Evolutionary conservation across 53 echinoderm and acorn worm genomes (phyloP), one percentile per base, ranked within the genome.

Genomic region (Pentamera pediparva): DNA sequence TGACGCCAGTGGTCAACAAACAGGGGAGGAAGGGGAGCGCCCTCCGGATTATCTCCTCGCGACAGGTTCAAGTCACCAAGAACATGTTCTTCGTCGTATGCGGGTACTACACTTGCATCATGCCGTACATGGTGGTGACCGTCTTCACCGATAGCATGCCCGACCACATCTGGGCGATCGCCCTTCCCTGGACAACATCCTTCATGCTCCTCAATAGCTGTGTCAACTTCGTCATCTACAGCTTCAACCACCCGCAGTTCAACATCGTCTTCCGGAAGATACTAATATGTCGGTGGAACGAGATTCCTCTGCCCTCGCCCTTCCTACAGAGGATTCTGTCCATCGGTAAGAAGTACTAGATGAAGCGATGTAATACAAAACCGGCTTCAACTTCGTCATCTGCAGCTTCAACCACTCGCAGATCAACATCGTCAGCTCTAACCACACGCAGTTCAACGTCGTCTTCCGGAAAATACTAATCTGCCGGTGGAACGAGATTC

Each of bases 31-130:
- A 51, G 73, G 36, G 54, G 34, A 36, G 73, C 25, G 12, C 36
- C 17, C 35, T 9, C 8, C 54, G 21, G 24, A 72, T 35, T 34
- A 72, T 72, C 24, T 72, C 55, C 25, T 53, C 52, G 9, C 53
- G 73, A n/a, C 73, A 72, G 36, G 73, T 72, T 1, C 52, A 51
- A 35, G 73, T 72, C 24, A 72, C 73, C 27, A 72, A 72, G 35
- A 72, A 72, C 73, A 53, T 72, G 73, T 72, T 72, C 22, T 54
- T 72, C 38, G 73, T 72, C n/a, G 73, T 72, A 2, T 72, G 73
- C 30, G 52, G 52, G n/a, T 72, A 53, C 26, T 72, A 53, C 36
- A 72, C 54, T 19, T 72, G 52, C 17, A 51, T 72, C 3, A 54
- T 72, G 52, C 73, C 73, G 9, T 72, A 72, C 55, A 30, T 54